phyloP scores from a whole-genome alignment of 2,113 vertebrate species.

The Thamnaconus septentrionalis region DNA sequence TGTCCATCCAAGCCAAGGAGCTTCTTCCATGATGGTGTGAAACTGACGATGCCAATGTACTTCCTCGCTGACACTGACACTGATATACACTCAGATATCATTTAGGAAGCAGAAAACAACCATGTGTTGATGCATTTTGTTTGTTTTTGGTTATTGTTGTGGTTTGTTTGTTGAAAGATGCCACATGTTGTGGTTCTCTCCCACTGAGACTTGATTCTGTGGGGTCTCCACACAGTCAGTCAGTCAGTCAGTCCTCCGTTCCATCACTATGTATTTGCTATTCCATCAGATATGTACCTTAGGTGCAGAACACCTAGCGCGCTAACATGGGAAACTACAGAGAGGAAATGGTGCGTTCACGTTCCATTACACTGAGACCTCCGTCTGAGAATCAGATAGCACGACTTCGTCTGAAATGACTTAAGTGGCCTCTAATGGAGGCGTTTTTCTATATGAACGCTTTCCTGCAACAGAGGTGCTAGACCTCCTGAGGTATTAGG shows the following conservation, averaged over 20 bases:
- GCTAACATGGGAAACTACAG: conserved; percentile 36
- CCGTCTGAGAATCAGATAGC: conserved; percentile 67
- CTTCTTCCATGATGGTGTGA: no score
- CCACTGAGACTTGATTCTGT: conserved; percentile 2
- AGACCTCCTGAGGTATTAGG: conserved; percentile 8
- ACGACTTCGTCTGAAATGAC: conserved; percentile 50
- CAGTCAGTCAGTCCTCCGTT: conserved; percentile 10
- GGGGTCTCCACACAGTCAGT: conserved; percentile 30
- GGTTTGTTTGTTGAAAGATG: neutral
- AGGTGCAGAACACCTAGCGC: conserved; percentile 17
- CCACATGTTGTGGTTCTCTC: neutral
- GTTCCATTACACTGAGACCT: conserved; percentile 49
- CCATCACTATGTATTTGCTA: conserved; percentile 35
- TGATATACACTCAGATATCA: no score
- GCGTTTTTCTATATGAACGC: conserved; percentile 48
- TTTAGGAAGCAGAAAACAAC: no score
- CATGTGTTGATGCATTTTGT: no score
- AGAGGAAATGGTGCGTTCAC: conserved; percentile 30
- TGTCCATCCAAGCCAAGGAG: no score
- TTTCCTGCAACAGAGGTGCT: conserved; percentile 26
- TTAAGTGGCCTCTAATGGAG: conserved; percentile 37
- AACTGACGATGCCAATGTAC: no score
- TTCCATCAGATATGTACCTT: conserved; percentile 47
- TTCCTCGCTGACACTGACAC: no score
- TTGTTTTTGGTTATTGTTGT: no score